Percentiles rank a stretch among this genome's conserved stretches.
These are phyloP conservation scores for Serranus cabrilla DNA, from an alignment of 2,797 vertebrate species.

Conservation along the genomic window DNA sequence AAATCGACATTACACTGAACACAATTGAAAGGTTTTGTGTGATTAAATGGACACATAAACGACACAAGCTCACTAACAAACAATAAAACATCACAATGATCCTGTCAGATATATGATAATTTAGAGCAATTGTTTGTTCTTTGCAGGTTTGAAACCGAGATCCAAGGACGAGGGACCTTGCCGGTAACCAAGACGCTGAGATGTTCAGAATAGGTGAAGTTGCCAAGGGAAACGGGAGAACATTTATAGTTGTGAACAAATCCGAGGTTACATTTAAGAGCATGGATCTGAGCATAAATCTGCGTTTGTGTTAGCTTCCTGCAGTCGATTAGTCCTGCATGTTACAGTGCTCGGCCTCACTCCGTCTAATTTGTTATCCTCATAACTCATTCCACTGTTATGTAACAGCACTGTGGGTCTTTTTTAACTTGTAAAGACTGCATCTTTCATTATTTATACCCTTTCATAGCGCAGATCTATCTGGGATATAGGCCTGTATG, in stretches of 20 bases:
- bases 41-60: neutral
- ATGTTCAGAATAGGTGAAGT: conserved; percentile 57
- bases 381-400: conserved; percentile 73
- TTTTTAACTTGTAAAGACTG: conserved; percentile 74
- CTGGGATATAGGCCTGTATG: conserved; percentile 56
- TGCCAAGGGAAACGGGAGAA: conserved; percentile 58
- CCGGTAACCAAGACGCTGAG: conserved; percentile 42
- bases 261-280: conserved; percentile 37
- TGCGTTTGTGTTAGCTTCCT: conserved; percentile 24
- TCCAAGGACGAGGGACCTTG: conserved; percentile 40
- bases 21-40: neutral
- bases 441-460: conserved; percentile 79
- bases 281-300: conserved; percentile 39
- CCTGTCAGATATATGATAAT: neutral
- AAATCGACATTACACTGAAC: too few species aligned
- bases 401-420: conserved; percentile 63
- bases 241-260: conserved; percentile 53
- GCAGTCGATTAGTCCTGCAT: conserved; percentile 42
- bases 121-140: neutral
- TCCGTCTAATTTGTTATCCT: conserved; percentile 66
- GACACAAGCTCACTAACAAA: neutral
- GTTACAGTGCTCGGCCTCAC: conserved; percentile 38
- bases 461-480: conserved; percentile 73
- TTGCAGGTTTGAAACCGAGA: conserved; percentile 26
- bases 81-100: neutral